These are phyloP conservation scores for Melanerpes aurifrons DNA, from an alignment of 2,113 vertebrate genomes.

Conservation along the genomic window DNA sequence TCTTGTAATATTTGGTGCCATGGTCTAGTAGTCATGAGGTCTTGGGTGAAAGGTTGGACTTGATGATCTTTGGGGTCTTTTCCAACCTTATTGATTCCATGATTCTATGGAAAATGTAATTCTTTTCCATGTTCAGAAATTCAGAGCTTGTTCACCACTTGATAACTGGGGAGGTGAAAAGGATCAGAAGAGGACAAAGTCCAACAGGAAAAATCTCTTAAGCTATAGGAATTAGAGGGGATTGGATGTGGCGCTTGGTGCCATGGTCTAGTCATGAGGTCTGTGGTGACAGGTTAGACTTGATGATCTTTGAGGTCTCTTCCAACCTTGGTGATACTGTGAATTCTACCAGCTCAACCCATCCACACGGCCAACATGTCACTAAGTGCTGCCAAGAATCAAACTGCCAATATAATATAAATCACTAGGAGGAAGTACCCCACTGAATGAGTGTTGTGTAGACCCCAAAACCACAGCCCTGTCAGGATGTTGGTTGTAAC, in stretches of 20 bases:
- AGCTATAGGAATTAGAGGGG: neutral
- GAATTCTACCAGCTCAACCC: neutral
- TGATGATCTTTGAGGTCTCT: too few species aligned
- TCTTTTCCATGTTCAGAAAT: neutral
- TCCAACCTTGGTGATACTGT: too few species aligned
- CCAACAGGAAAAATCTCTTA: neutral
- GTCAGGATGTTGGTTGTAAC: neutral
- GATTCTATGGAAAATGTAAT: neutral
- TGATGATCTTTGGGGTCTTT: too few species aligned
- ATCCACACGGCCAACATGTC: neutral
- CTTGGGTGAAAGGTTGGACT: too few species aligned
- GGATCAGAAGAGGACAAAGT: neutral
- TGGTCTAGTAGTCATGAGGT: too few species aligned
- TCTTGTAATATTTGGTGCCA: too few species aligned
- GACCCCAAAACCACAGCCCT: neutral
- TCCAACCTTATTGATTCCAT: too few species aligned
- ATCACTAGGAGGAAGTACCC: neutral
- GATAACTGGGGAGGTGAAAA: neutral
- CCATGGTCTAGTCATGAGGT: too few species aligned
- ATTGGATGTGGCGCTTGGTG: too few species aligned
- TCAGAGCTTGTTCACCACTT: rapidly evolving
- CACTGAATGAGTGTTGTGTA: neutral
- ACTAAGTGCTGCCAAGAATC: neutral
- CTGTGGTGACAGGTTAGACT: too few species aligned
- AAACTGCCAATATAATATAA: neutral